Evolutionary conservation across 1,140 invertebrate species (phyloP), one percentile per base, ranked within the genome.

Genomic region (Holotrichia oblita): DNA sequence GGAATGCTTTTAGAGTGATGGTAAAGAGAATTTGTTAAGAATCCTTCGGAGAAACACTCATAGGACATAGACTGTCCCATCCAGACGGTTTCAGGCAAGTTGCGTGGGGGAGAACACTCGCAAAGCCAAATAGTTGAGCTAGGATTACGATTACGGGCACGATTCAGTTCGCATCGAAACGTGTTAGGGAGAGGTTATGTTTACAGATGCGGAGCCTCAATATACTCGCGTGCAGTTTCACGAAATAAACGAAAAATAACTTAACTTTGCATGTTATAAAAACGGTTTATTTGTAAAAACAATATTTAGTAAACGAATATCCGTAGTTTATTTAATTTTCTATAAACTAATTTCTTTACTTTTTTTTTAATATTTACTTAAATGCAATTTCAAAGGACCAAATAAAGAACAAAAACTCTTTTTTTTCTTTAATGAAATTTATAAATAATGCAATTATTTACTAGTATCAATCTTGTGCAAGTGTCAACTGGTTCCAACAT

Each of bases 81-180:
- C 7, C 22, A 20, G 14, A 27, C 8, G 61, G 61, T 6, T 69
- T 69, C 8, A 69, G 22, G 27, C 22, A 34, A 69, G 27, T 24
- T 34, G 61, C 61, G 61, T 69, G 61, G 61, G 61, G 61, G 27
- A 69, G 9, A 69, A 27, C 61, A 24, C 9, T 20, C n/a, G 12
- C 22, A 22, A 64, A 64, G 12, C 6, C 22, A 27, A 24, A 69
- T 10, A 17, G 61, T 27, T 69, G 17, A 20, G 22, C 22, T 34
- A 24, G 61, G 12, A 34, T 34, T 14, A 24, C 61, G 61, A 10
- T 22, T 34, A 14, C n/a, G 44, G 7, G 7, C 10, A 10, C 10
- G n/a, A 10, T 48, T 48, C 61, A 69, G 61, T 69, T 69, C 61
- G 22, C 27, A 69, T 69, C 61, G 61, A 69, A 69, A 34, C 20